Percentiles rank a stretch among this genome's conserved stretches.
Evolutionary conservation across 2,113 vertebrate species (phyloP).

Genomic region (Gambusia holbrooki): DNA sequence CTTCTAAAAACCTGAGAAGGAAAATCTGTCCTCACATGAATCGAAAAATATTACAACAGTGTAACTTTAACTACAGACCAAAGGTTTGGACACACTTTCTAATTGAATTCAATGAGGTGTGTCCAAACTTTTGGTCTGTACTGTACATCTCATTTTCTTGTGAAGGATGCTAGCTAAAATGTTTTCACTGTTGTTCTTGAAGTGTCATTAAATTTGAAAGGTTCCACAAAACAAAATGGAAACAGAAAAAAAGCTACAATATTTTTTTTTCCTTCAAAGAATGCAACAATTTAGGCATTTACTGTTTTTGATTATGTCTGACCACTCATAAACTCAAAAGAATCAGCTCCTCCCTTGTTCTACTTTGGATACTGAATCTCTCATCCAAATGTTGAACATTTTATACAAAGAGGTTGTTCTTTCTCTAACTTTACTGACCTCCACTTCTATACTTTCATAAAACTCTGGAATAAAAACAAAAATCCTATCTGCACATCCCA

Average conservation of each 20-base stretch:
- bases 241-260: not conserved
- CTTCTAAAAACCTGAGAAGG: not conserved
- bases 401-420: constrained; percentile 7
- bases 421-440: constrained; percentile 20
- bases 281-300: constrained; percentile 1
- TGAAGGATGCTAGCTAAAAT: not conserved
- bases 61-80: no score
- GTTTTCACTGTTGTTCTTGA: no score
- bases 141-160: not conserved
- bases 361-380: not conserved
- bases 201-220: not conserved
- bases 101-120: no score
- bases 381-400: constrained; percentile 7
- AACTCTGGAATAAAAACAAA: constrained; percentile 8
- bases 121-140: no score
- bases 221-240: not conserved
- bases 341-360: not conserved
- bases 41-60: not conserved
- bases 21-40: not conserved
- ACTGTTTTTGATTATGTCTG: not conserved
- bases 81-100: no score
- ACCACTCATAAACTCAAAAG: not conserved
- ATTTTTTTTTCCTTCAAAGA: not conserved
- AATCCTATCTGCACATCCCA: constrained; percentile 27
- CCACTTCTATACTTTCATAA: not conserved